These are phyloP conservation scores for Scrobipalpa atriplicella DNA, from an alignment of 2,888 invertebrate species.

Conservation along the genomic window DNA sequence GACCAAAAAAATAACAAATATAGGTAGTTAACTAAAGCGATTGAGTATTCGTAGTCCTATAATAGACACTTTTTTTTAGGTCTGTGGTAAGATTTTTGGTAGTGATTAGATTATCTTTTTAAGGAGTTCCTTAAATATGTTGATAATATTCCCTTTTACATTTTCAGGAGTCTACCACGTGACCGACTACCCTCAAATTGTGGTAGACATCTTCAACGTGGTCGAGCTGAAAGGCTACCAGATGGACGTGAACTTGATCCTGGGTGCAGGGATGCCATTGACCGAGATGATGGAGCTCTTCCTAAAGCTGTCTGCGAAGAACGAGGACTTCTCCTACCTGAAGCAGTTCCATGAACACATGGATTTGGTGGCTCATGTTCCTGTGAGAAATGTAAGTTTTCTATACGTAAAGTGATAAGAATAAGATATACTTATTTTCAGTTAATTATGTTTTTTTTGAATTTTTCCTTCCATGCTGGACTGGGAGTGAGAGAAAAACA, in stretches of 20 bases:
- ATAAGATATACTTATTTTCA: too few species aligned
- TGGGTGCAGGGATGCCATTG: conserved; percentile 82
- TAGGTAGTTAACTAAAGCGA: too few species aligned
- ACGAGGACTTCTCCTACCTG: conserved; percentile 81
- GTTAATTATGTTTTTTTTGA: too few species aligned
- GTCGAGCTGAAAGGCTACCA: conserved; percentile 75
- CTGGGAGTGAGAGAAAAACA: too few species aligned
- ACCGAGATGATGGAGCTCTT: conserved; percentile 77
- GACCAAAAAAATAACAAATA: too few species aligned
- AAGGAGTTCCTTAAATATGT: conserved; percentile 21
- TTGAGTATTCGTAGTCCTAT: too few species aligned
- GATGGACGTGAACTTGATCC: conserved; percentile 62
- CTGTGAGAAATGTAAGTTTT: conserved; percentile 86
- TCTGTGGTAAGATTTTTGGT: too few species aligned
- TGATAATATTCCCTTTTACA: not conserved
- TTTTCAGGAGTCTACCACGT: conserved; percentile 67
- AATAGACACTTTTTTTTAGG: too few species aligned
- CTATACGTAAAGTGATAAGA: too few species aligned
- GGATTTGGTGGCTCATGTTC: conserved; percentile 85
- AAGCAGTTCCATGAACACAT: conserved; percentile 83
- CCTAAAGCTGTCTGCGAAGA: conserved; percentile 41
- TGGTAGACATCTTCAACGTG: conserved; percentile 85
- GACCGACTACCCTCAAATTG: conserved; percentile 60
- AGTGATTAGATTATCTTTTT: too few species aligned
- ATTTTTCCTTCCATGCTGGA: too few species aligned